These are phyloP conservation scores for Rissa tridactyla DNA, from an alignment of 2,113 vertebrate genomes.

Conservation along the genomic window DNA sequence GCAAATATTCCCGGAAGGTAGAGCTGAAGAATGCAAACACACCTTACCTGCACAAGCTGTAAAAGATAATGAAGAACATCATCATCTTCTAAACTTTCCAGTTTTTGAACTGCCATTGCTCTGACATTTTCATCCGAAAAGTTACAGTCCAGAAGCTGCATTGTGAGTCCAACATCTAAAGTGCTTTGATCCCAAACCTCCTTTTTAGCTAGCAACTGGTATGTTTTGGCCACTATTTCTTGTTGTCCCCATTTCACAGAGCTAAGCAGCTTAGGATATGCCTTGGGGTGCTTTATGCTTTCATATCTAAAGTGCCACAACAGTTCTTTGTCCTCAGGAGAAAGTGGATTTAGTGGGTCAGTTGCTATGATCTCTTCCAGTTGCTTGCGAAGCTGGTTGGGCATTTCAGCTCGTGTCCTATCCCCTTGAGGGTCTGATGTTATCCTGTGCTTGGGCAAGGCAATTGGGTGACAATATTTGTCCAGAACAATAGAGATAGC, in stretches of 20 bases:
- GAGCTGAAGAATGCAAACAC: neutral
- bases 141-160: constrained; percentile 96
- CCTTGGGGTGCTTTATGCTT: constrained; percentile 90
- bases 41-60: constrained; percentile 92
- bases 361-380: constrained; percentile 91
- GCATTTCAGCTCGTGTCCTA: constrained; percentile 90
- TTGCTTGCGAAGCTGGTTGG: constrained; percentile 95
- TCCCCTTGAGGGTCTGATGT: constrained; percentile 75
- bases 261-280: constrained; percentile 93
- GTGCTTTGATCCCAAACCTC: constrained; percentile 89
- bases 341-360: constrained; percentile 92
- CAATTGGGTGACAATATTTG: constrained; percentile 94
- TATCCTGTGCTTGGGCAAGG: constrained; percentile 88
- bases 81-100: constrained; percentile 92
- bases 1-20: constrained; percentile 1
- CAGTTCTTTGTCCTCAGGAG: constrained; percentile 93
- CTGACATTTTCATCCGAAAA: constrained; percentile 94
- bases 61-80: constrained; percentile 95
- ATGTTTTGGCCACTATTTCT: constrained; percentile 88
- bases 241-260: constrained; percentile 96
- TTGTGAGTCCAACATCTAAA: constrained; percentile 92
- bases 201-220: constrained; percentile 87
- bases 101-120: constrained; percentile 93
- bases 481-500: constrained; percentile 91
- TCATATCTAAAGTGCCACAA: constrained; percentile 97